Evolutionary conservation across 2,888 invertebrate genomes (phyloP).

Genomic region (Synanthedon formicaeformis): DNA sequence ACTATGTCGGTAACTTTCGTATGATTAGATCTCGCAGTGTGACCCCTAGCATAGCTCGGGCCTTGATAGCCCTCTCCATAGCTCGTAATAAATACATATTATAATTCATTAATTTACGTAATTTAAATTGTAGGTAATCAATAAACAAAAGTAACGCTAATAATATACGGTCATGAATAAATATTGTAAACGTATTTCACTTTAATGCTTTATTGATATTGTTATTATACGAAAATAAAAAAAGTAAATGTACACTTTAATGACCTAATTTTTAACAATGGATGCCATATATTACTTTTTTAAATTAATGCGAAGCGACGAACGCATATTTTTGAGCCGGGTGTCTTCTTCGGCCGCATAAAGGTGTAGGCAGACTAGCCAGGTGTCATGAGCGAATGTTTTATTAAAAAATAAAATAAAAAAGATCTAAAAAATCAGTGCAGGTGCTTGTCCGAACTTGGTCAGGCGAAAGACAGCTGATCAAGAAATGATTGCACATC

Average conservation of each 20-base stretch:
- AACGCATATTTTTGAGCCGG: slow-evolving; percentile 27
- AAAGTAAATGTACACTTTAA: background rate
- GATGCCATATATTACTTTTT: background rate
- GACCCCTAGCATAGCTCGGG: too few species aligned
- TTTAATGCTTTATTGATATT: background rate
- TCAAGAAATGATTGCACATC: slow-evolving; percentile 1
- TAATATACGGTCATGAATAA: too few species aligned
- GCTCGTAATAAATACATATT: too few species aligned
- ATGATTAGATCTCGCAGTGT: too few species aligned
- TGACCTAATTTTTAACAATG: background rate
- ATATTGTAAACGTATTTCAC: too few species aligned
- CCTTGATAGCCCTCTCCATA: too few species aligned
- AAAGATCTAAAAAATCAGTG: slow-evolving; percentile 59
- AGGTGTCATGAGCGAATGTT: slow-evolving; percentile 48
- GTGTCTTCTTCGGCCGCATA: slow-evolving; percentile 22
- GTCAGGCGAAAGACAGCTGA: slow-evolving; percentile 61
- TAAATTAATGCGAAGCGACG: background rate
- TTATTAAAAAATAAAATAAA: slow-evolving; percentile 45
- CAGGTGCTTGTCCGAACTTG: slow-evolving; percentile 46
- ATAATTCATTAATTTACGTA: too few species aligned
- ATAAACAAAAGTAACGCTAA: too few species aligned
- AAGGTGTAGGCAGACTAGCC: slow-evolving; percentile 44
- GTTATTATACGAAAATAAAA: background rate
- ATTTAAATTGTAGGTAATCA: too few species aligned
- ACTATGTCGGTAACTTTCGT: too few species aligned